Base-by-base conservation (phyloP, 2,797 vertebrate genomes). In the Babyrousa celebensis region DNA sequence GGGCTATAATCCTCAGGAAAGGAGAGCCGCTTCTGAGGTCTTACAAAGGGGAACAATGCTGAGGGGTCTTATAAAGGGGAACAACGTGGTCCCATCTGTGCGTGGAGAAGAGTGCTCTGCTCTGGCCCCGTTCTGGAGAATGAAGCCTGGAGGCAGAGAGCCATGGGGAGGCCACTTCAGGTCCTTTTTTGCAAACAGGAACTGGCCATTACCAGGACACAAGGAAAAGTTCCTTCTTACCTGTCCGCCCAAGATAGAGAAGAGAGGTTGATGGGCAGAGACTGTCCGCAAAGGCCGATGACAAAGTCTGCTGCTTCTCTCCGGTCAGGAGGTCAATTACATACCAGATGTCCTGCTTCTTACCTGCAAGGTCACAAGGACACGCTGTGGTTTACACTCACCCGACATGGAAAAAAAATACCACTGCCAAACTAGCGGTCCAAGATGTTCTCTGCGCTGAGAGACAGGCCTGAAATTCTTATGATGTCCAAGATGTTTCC, bases 261-360 rank as follows among this genome's bases (percentile, higher is more conserved):
- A 99, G 99, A 18, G 99, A 99, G 3, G 99, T 98, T 5, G 99
- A 99, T 0, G 99, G 99, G 89, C 99, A 99, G 54, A 99, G 98
- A 97, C 99, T 99, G 98, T 99, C 99, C 25, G 99, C 99, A 85
- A 99, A 99, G 32, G 99, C 99, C 0, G 99, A 99, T 0, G 99
- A 99, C 98, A 99, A 98, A 1, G 99, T 99, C 95, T 99, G 99
- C 97, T 99, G 99, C 89, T 99, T 99, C 98, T 99, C 99, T 6
- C 99, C 99, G 1, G 99, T 99, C 98, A 99, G 96, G 84, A 99
- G 99, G 98, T 99, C 99, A 40, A 99, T 98, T 93, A 99, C 99
- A 0, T 99, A 99, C 99, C 99, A 99, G 96, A 99, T 98, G 97
- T 99, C 99, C 98, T 99, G 99, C 98, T 99, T 99, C 97, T 99